phyloP scores from a whole-genome alignment of 2,797 vertebrate species.

The Lagocephalus sceleratus region DNA sequence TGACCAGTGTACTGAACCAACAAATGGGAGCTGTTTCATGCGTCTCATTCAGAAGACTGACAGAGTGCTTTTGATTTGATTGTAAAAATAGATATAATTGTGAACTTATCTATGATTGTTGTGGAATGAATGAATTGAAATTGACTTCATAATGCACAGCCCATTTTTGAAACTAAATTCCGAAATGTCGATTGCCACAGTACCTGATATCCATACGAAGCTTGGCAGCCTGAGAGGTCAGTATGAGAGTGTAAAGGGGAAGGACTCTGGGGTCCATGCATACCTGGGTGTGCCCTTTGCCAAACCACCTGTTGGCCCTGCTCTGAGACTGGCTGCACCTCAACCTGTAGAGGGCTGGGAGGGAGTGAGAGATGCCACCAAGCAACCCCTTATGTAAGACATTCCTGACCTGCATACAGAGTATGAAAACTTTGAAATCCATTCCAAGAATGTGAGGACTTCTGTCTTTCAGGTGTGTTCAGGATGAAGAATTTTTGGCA shows the following conservation, averaged over 20 bases:
- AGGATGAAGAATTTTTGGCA: background rate
- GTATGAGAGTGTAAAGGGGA: slow-evolving; percentile 65
- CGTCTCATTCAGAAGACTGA: no score
- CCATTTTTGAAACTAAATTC: slow-evolving; percentile 3
- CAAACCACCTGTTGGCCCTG: slow-evolving; percentile 67
- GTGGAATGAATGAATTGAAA: no score
- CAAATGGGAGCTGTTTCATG: no score
- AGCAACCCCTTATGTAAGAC: slow-evolving; percentile 68
- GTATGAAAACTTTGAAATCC: background rate
- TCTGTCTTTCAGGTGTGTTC: slow-evolving; percentile 64
- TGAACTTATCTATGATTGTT: no score
- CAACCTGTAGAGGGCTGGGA: slow-evolving; percentile 64
- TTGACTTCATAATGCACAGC: no score
- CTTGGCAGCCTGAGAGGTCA: slow-evolving; percentile 68
- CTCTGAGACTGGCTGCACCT: slow-evolving; percentile 68
- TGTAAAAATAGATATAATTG: no score
- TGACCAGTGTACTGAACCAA: no score
- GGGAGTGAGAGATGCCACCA: slow-evolving; percentile 67
- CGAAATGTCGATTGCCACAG: slow-evolving; percentile 19
- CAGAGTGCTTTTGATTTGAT: no score
- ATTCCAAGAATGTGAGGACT: background rate
- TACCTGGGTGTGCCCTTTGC: slow-evolving; percentile 76
- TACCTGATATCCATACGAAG: slow-evolving; percentile 54
- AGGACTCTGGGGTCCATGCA: slow-evolving; percentile 58
- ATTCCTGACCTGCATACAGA: background rate